Conservation (phyloP, 2,888 invertebrate genomes). For the Drosophila affinis region DNA sequence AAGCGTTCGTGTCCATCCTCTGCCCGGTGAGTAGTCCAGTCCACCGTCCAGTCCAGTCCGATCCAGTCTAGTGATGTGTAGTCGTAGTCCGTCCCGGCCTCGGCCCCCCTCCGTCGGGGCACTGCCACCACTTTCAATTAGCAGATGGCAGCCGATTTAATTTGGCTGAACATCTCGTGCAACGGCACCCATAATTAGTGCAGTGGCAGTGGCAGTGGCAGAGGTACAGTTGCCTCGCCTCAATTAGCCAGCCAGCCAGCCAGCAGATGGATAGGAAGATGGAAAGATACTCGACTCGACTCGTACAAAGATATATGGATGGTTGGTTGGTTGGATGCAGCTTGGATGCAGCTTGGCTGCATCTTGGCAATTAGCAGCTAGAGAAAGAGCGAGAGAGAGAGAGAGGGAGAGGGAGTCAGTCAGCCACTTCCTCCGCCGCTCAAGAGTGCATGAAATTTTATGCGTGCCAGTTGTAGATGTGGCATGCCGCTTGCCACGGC, state of each 20-base stretch:
- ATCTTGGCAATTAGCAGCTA: constrained; percentile 55
- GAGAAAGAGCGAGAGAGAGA: neutral
- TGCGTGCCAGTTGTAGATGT: constrained; percentile 70
- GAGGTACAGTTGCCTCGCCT: constrained; percentile 68
- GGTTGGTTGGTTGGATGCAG: constrained; percentile 34
- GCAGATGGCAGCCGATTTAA: constrained; percentile 42
- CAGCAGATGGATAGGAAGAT: constrained; percentile 36
- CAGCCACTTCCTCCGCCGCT: constrained; percentile 37
- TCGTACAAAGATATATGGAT: constrained; percentile 13
- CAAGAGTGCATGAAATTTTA: constrained; percentile 80
- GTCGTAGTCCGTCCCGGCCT: neutral
- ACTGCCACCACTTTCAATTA: constrained; percentile 27
- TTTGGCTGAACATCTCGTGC: constrained; percentile 67
- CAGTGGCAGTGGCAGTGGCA: constrained; percentile 59
- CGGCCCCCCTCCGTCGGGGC: too few species aligned
- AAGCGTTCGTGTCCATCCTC: constrained; percentile 85
- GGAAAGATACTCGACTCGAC: constrained; percentile 16
- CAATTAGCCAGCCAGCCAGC: constrained; percentile 63
- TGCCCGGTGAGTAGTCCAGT: constrained; percentile 81
- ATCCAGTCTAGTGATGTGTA: neutral
- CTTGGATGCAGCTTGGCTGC: constrained; percentile 40
- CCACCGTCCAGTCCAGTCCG: neutral
- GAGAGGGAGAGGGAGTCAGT: constrained; percentile 1
- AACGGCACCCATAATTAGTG: constrained; percentile 61
- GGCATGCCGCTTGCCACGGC: constrained; percentile 40